phyloP scores from a whole-genome alignment of 2,797 vertebrate genomes.

The Sorex maritimensis region DNA sequence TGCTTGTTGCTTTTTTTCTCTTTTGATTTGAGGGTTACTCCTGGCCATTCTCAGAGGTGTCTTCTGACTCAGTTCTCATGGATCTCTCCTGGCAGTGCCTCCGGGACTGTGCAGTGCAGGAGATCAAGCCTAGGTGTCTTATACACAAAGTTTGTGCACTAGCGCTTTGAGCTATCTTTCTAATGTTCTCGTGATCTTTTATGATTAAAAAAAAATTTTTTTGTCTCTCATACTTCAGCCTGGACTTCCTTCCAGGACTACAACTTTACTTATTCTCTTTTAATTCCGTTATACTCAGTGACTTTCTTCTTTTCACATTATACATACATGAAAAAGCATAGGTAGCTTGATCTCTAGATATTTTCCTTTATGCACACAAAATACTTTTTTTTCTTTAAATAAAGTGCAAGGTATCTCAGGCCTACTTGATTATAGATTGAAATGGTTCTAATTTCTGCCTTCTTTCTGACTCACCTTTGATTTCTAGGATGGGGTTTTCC shows the following conservation, averaged over 20 bases:
- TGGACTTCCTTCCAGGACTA: not conserved
- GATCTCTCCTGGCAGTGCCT: too few species aligned
- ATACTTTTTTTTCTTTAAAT: not conserved
- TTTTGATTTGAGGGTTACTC: not conserved
- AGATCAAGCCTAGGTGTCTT: too few species aligned
- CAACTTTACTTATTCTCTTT: not conserved
- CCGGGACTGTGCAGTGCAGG: too few species aligned
- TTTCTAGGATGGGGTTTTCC: not conserved
- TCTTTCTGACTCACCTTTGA: not conserved
- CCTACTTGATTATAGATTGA: not conserved
- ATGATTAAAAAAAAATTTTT: not conserved
- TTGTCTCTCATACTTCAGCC: slow-evolving; percentile 23
- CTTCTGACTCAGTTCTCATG: too few species aligned
- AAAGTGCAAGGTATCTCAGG: not conserved
- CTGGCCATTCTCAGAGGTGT: too few species aligned
- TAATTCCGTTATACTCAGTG: not conserved
- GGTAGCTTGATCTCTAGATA: not conserved
- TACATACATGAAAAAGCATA: slow-evolving; percentile 16
- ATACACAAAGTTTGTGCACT: too few species aligned
- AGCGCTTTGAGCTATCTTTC: too few species aligned
- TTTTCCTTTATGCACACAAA: not conserved
- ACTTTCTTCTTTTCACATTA: slow-evolving; percentile 24
- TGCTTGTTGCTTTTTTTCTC: not conserved
- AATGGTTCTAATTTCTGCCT: slow-evolving; percentile 11
- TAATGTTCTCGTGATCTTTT: not conserved